Conservation (phyloP, 2,797 vertebrate species). For the Cossypha caffra region DNA sequence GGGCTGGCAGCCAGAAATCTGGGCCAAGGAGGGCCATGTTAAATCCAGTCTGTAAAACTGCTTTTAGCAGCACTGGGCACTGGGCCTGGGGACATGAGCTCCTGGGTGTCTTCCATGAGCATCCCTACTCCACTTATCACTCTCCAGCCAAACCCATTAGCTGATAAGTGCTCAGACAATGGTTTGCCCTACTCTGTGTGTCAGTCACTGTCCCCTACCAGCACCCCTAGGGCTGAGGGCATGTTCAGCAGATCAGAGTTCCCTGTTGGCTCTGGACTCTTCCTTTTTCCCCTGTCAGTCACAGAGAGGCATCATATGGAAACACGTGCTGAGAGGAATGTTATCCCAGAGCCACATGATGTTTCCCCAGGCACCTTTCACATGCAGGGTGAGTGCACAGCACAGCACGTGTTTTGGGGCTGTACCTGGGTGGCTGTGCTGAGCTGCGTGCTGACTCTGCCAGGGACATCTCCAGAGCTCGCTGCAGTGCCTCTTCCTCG, state of each 20-base stretch:
- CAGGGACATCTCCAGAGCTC: constrained; percentile 93
- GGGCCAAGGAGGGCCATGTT: neutral
- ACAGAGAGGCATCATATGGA: neutral
- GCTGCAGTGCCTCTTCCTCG: constrained; percentile 94
- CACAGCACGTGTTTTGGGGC: neutral
- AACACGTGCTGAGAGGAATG: neutral
- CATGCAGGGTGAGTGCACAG: neutral
- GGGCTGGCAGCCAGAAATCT: neutral
- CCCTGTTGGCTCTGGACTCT: neutral
- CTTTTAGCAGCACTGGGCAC: neutral
- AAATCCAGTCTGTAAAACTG: neutral
- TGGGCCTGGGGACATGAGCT: fast-evolving
- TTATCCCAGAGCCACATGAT: neutral
- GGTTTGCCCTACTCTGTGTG: neutral
- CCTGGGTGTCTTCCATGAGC: neutral
- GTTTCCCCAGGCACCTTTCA: neutral
- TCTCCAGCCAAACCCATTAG: neutral
- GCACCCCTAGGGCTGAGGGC: neutral
- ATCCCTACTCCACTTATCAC: neutral
- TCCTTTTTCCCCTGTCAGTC: neutral
- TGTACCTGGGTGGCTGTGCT: constrained; percentile 40
- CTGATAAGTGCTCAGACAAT: neutral
- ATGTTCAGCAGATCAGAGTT: neutral
- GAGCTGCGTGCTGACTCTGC: constrained; percentile 79
- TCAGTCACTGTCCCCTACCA: neutral